Evolutionary conservation across 2,888 invertebrate species (phyloP), one percentile per base, ranked within the genome.

Genomic region (Morpho deidamia): DNA sequence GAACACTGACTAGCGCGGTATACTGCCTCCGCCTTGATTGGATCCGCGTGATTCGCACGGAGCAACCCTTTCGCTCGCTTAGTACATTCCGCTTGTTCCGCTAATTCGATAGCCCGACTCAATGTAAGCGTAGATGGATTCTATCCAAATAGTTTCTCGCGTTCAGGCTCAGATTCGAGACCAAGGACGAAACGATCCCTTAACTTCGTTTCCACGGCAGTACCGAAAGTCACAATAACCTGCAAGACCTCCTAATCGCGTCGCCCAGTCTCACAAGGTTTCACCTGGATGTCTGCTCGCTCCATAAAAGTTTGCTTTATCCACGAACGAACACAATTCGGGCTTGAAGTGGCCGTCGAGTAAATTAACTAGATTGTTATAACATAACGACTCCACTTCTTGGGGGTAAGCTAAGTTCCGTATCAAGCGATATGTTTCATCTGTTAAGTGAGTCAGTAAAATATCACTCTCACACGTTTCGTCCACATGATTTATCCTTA

Each of bases 381-480:
- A n/a, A n/a, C n/a, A n/a, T n/a, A n/a, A n/a, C n/a, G 34, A 41
- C 12, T 42, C 35, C 35, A 49, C 8, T 14, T 40, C 40, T 12
- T 12, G n/a, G 9, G 41, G 49, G 14, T 49, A 42, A 11, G 42
- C 41, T 8, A 49, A 12, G 8, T 49, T 49, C n/a, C 34, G 40
- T 7, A 49, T 3, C n/a, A 49, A 35, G n/a, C 34, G 14, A 11
- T 49, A 49, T 7, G 49, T 11, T 14, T 49, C 49, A 14, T 49
- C 49, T 23, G 49, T 23, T n/a, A 42, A 11, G 41, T 49, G 49
- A 39, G 42, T 49, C 11, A 49, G n/a, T 9, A 49, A 42, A 14
- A 41, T 12, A 2, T n/a, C 41, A 1, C 11, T 35, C 10, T 40
- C 5, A n/a, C n/a, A n/a, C n/a, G n/a, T 32, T 42, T 40, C 8